phyloP scores from a whole-genome alignment of 2,113 vertebrate species.

The Pelusios castaneus region DNA sequence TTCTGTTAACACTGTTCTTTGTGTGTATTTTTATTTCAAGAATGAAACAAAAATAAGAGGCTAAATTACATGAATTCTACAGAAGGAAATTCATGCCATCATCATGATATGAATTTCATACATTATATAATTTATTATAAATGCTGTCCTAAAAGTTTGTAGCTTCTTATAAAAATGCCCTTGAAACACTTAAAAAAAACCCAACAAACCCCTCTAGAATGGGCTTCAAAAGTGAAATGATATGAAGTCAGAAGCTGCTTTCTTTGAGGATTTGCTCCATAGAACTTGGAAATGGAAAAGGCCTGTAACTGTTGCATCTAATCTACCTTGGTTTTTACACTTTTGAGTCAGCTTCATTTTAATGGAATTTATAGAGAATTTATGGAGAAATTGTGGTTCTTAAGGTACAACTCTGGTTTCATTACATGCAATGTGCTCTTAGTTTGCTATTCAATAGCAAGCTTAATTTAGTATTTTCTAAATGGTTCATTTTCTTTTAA shows the following conservation, averaged over 20 bases:
- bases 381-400: neutral
- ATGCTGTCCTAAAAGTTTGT: neutral
- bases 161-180: neutral
- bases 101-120: too few species aligned
- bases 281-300: neutral
- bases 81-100: neutral
- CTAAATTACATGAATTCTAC: neutral
- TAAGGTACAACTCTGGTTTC: neutral
- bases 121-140: too few species aligned
- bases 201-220: neutral
- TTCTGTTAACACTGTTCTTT: accelerated
- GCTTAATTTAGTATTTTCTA: conserved; percentile 50
- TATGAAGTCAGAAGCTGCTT: neutral
- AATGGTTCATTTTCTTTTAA: conserved; percentile 17
- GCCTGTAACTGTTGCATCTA: neutral
- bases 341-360: neutral
- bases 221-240: neutral
- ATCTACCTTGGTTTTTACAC: neutral
- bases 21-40: neutral
- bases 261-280: neutral
- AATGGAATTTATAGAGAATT: neutral
- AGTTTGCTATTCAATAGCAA: conserved; percentile 29
- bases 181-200: neutral
- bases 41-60: neutral
- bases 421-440: neutral